Conservation (phyloP, 2,888 invertebrate genomes). For the Acanthosepion esculentum region DNA sequence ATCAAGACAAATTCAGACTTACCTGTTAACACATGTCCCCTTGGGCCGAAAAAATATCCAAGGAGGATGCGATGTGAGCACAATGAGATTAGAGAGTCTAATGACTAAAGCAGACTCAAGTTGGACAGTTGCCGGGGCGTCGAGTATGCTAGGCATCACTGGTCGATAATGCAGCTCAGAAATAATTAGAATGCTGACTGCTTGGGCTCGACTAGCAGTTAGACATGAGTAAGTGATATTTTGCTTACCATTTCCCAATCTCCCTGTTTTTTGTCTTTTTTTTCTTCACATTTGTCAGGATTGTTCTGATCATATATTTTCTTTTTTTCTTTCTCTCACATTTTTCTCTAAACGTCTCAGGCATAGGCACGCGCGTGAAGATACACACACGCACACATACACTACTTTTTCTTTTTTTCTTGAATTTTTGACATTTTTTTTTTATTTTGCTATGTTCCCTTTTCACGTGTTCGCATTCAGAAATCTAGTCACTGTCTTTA, state of each 20-base stretch:
- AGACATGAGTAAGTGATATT: not conserved
- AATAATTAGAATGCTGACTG: not conserved
- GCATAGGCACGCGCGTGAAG: too few relatives aligned
- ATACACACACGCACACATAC: too few relatives aligned
- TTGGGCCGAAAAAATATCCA: not conserved
- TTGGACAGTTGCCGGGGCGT: slow-evolving; percentile 2
- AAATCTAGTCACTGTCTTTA: too few relatives aligned
- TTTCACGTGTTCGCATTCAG: too few relatives aligned
- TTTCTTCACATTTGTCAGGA: too few relatives aligned
- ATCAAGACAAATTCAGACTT: not conserved
- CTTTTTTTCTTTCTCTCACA: not conserved
- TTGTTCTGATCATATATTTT: not conserved
- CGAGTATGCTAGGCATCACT: not conserved
- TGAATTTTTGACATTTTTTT: too few relatives aligned
- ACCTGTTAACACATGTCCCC: slow-evolving; percentile 12
- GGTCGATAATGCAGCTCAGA: not conserved
- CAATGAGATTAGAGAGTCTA: not conserved
- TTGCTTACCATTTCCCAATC: not conserved
- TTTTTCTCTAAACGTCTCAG: too few relatives aligned
- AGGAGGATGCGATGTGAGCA: not conserved
- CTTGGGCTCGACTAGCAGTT: not conserved
- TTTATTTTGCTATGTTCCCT: too few relatives aligned
- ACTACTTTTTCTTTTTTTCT: too few relatives aligned
- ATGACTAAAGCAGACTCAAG: not conserved
- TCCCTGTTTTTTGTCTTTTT: not conserved